phyloP scores from a whole-genome alignment of 2,888 invertebrate species.

The Aricia artaxerxes region DNA sequence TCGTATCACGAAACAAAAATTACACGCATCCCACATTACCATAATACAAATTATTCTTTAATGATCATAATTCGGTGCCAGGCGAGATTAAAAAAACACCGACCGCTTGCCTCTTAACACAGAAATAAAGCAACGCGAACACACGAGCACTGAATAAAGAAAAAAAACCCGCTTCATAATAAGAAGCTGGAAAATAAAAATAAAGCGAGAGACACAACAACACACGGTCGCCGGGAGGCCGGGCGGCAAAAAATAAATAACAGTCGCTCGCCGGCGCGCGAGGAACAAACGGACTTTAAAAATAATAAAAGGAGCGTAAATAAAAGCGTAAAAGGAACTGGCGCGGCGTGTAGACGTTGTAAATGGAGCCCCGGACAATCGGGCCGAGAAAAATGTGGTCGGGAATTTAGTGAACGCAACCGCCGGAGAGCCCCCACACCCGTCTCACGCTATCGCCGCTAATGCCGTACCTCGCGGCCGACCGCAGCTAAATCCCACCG shows the following conservation, averaged over 20 bases:
- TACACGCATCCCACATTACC: conserved; percentile 79
- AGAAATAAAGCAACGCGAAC: conserved; percentile 78
- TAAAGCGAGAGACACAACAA: conserved; percentile 78
- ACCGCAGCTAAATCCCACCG: conserved; percentile 1
- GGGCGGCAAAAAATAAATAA: conserved; percentile 78
- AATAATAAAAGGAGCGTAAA: conserved; percentile 80
- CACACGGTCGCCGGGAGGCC: conserved; percentile 63
- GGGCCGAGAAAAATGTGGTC: conserved; percentile 74
- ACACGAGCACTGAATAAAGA: conserved; percentile 78
- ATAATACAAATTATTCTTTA: conserved; percentile 81
- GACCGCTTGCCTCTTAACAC: conserved; percentile 77
- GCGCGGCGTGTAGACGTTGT: conserved; percentile 79
- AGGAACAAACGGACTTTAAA: conserved; percentile 80
- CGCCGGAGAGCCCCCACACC: conserved; percentile 63
- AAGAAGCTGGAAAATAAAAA: conserved; percentile 80
- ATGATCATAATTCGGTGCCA: conserved; percentile 80
- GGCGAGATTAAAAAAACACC: conserved; percentile 73
- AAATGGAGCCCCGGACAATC: conserved; percentile 79
- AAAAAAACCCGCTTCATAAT: conserved; percentile 76
- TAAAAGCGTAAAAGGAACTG: conserved; percentile 81
- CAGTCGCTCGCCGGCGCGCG: conserved; percentile 75
- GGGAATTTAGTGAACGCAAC: conserved; percentile 77
- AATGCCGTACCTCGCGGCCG: background rate
- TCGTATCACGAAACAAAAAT: conserved; percentile 77
- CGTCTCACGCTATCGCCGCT: conserved; percentile 51